phyloP scores from a whole-genome alignment of 2,797 vertebrate species.

The Pseudomugil gertrudae region DNA sequence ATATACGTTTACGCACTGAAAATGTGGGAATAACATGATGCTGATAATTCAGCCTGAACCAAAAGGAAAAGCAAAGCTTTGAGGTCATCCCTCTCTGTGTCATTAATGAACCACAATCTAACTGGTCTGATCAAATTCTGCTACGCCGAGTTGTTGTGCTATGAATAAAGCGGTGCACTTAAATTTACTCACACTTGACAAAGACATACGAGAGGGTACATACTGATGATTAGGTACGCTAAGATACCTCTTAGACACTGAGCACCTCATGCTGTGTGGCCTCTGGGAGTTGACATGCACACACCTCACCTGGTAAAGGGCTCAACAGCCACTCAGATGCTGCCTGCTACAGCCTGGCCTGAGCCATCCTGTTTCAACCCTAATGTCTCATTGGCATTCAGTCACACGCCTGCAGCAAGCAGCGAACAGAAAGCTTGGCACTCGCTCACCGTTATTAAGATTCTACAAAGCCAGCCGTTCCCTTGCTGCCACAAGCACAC shows the following conservation, averaged over 20 bases:
- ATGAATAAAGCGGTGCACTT: conserved; percentile 29
- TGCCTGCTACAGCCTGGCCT: conserved; percentile 32
- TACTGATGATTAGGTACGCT: conserved; percentile 34
- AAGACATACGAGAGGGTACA: conserved; percentile 30
- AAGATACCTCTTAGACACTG: conserved; percentile 56
- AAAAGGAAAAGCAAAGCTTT: neutral
- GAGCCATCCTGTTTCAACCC: conserved; percentile 50
- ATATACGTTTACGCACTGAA: neutral
- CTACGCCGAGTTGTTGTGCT: conserved; percentile 25
- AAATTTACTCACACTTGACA: conserved; percentile 59
- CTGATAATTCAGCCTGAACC: conserved; percentile 9
- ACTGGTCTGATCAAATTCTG: conserved; percentile 29
- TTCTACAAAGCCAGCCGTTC: conserved; percentile 77
- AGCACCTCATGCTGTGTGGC: conserved; percentile 42
- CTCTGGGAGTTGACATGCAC: conserved; percentile 28
- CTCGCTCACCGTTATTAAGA: conserved; percentile 71
- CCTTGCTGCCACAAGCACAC: conserved; percentile 67
- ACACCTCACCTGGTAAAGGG: conserved; percentile 54
- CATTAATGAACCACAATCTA: conserved; percentile 44
- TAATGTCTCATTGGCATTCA: conserved; percentile 80
- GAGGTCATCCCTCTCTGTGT: conserved; percentile 37
- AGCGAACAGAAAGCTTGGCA: conserved; percentile 59
- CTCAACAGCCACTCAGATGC: conserved; percentile 50
- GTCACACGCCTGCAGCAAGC: conserved; percentile 64
- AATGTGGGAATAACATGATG: neutral